Conservation (phyloP, 2,797 vertebrate genomes). For the Hirundo rustica region DNA sequence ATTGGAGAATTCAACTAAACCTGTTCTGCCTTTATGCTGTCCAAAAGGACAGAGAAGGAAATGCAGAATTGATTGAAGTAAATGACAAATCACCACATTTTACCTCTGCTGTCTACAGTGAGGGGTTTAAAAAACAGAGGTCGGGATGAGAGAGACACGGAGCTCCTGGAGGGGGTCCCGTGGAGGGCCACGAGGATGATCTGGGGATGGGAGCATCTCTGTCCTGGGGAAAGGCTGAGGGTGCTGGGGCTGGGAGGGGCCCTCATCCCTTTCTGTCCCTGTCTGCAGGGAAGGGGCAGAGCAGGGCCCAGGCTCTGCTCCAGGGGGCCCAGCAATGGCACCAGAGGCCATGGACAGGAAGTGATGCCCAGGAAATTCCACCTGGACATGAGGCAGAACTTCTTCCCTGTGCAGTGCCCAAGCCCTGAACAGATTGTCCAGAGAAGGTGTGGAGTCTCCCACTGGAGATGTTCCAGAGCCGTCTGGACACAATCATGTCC, state of each 20-base stretch:
- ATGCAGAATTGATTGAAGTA: background rate
- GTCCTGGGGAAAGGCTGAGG: background rate
- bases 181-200: background rate
- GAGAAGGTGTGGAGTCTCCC: too few relatives aligned
- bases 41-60: background rate
- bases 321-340: too few relatives aligned
- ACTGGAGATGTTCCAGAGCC: background rate
- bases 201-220: background rate
- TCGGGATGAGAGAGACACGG: background rate
- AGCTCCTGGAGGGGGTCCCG: background rate
- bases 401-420: too few relatives aligned
- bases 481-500: background rate
- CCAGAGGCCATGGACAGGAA: too few relatives aligned
- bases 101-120: background rate
- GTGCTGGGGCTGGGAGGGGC: background rate
- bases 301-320: too few relatives aligned
- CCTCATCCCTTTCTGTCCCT: too few relatives aligned
- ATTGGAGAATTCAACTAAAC: background rate
- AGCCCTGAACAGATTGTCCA: too few relatives aligned
- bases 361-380: too few relatives aligned
- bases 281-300: too few relatives aligned
- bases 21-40: background rate
- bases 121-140: background rate
- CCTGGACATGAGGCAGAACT: too few relatives aligned
- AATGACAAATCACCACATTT: background rate